Conservation (phyloP, 1,140 invertebrate genomes). For the Listronotus oregonensis region DNA sequence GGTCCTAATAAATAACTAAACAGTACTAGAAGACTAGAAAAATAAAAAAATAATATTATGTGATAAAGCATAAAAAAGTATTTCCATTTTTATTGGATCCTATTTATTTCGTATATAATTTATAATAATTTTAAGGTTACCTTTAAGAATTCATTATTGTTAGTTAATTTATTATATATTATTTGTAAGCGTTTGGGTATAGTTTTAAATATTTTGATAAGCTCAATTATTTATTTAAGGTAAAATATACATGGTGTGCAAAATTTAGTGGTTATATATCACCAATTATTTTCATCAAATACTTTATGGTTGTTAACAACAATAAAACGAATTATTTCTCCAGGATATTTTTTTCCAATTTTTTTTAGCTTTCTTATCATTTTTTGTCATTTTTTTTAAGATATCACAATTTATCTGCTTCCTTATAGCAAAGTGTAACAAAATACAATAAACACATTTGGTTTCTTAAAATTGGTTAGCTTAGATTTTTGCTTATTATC, state of each 20-base stretch:
- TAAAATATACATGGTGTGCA: constrained; percentile 6
- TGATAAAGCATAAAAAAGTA: constrained; percentile 37
- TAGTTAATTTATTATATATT: background rate
- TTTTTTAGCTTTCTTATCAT: too few relatives aligned
- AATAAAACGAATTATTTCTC: too few relatives aligned
- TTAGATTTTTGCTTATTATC: too few relatives aligned
- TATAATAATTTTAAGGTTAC: background rate
- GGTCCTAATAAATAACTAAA: constrained; percentile 5
- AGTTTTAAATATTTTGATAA: background rate
- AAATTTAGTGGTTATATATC: constrained; percentile 1
- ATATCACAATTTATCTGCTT: too few relatives aligned
- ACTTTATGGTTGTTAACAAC: too few relatives aligned
- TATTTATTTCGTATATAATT: background rate
- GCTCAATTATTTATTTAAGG: constrained; percentile 6
- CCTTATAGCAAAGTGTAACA: too few relatives aligned
- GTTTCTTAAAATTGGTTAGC: too few relatives aligned
- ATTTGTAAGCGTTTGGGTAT: background rate
- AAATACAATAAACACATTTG: too few relatives aligned
- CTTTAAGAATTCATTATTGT: background rate
- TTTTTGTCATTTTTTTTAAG: too few relatives aligned
- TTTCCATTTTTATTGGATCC: constrained; percentile 36
- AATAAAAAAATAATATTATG: constrained; percentile 25
- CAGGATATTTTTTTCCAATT: too few relatives aligned
- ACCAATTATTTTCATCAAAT: background rate
- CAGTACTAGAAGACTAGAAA: constrained; percentile 6